These are phyloP conservation scores for Thera obeliscata DNA, from an alignment of 2,888 invertebrate genomes.

Conservation along the genomic window DNA sequence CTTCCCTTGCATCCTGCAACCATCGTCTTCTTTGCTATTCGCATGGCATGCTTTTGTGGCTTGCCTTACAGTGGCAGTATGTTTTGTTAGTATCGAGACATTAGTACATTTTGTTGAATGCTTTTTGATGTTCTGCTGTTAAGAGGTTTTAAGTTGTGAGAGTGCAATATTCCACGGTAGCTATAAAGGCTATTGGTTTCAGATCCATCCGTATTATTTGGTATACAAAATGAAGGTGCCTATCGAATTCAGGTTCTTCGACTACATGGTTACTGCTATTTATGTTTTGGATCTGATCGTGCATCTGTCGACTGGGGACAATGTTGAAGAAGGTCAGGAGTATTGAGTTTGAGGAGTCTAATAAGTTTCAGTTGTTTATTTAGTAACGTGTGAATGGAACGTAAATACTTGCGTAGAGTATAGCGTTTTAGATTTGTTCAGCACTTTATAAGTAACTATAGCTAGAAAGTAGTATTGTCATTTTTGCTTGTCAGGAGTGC, in stretches of 20 bases:
- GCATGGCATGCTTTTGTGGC: conserved; percentile 65
- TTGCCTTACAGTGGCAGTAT: conserved; percentile 55
- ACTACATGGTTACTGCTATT: conserved; percentile 59
- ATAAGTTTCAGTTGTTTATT: too few relatives aligned
- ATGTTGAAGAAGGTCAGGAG: conserved; percentile 67
- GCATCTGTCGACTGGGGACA: conserved; percentile 68
- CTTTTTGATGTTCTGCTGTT: too few relatives aligned
- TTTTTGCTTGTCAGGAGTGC: conserved; percentile 57
- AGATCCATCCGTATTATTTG: conserved; percentile 68
- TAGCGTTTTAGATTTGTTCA: too few relatives aligned
- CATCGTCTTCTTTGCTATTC: conserved; percentile 62
- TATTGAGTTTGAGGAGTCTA: too few relatives aligned
- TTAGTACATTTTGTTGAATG: too few relatives aligned
- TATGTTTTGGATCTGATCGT: conserved; percentile 64
- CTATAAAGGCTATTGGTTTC: conserved; percentile 10
- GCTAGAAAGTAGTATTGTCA: background rate
- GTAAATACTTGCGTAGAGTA: too few relatives aligned
- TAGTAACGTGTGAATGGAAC: too few relatives aligned
- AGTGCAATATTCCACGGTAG: too few relatives aligned
- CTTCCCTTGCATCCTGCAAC: conserved; percentile 74
- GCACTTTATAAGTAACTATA: too few relatives aligned
- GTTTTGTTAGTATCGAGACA: conserved; percentile 56
- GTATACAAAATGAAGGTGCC: conserved; percentile 56
- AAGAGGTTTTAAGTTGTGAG: too few relatives aligned
- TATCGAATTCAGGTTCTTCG: conserved; percentile 62